A percentile compares a stretch with the other conserved stretches of the same genome.
Conservation (phyloP, 2,888 invertebrate species). For the Mantis religiosa region DNA sequence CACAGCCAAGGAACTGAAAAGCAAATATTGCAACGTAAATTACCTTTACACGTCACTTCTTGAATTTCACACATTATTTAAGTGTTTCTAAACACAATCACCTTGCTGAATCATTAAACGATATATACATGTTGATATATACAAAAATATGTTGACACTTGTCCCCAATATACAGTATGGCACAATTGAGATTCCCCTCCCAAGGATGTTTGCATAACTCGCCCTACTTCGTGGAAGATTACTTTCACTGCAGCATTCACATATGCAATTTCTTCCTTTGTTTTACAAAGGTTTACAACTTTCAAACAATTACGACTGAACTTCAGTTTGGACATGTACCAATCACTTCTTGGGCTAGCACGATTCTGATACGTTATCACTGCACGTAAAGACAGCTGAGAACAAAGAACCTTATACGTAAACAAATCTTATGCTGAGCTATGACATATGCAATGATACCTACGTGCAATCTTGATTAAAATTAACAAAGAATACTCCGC, state of each 20-base stretch:
- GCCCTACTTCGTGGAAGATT: conserved; percentile 25
- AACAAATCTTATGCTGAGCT: background rate
- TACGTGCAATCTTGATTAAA: conserved; percentile 98
- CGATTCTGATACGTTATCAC: background rate
- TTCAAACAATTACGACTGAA: background rate
- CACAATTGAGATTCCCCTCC: background rate
- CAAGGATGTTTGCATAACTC: conserved; percentile 27
- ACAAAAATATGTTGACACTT: conserved; percentile 3
- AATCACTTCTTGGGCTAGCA: background rate
- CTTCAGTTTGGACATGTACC: background rate
- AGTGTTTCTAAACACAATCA: background rate
- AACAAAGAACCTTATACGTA: background rate
- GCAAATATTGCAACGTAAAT: conserved; percentile 4
- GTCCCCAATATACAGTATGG: background rate
- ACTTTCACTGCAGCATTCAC: conserved; percentile 21
- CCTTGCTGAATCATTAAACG: conserved; percentile 3
- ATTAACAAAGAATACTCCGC: conserved; percentile 87
- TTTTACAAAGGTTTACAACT: background rate
- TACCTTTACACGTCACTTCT: background rate
- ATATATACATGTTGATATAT: conserved; percentile 2
- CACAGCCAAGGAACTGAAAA: conserved; percentile 80
- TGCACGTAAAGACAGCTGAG: background rate
- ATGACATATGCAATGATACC: conserved; percentile 48
- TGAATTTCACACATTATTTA: background rate
- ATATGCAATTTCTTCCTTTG: background rate